Evolutionary conservation across 2,888 invertebrate genomes (phyloP).

Genomic region (Troides helena): DNA sequence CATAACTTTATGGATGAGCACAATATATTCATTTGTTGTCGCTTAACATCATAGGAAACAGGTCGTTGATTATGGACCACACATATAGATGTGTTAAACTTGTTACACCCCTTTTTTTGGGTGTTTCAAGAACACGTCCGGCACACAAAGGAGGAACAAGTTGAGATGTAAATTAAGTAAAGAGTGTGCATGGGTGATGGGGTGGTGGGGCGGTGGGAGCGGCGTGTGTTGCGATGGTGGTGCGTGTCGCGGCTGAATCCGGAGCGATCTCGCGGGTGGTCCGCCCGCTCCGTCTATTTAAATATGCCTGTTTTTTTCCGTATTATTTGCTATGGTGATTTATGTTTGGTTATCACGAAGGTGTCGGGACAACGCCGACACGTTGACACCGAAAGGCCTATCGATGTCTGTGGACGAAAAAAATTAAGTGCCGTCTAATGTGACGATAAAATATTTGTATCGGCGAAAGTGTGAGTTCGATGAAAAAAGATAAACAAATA

Average conservation of each 20-base stretch:
- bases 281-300: slow-evolving; percentile 63
- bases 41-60: no score
- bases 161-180: slow-evolving; percentile 71
- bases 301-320: slow-evolving; percentile 60
- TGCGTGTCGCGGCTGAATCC: slow-evolving; percentile 61
- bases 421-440: slow-evolving; percentile 17
- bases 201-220: slow-evolving; percentile 30
- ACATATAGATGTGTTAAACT: no score
- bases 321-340: slow-evolving; percentile 75
- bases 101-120: no score
- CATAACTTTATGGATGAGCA: no score
- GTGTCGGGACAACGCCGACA: slow-evolving; percentile 69
- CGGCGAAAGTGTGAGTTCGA: slow-evolving; percentile 2
- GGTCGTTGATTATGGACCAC: no score
- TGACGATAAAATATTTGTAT: slow-evolving; percentile 41
- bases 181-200: slow-evolving; percentile 63
- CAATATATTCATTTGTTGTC: no score
- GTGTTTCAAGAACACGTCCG: slow-evolving; percentile 36
- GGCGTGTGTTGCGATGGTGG: slow-evolving; percentile 35
- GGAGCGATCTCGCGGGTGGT: slow-evolving; percentile 72
- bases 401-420: slow-evolving; percentile 46
- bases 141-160: slow-evolving; percentile 42
- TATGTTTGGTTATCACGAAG: slow-evolving; percentile 72
- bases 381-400: slow-evolving; percentile 71
- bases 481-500: no score